Evolutionary conservation across 2,888 invertebrate genomes (phyloP).

Genomic region (Lasioglossum figueresi): DNA sequence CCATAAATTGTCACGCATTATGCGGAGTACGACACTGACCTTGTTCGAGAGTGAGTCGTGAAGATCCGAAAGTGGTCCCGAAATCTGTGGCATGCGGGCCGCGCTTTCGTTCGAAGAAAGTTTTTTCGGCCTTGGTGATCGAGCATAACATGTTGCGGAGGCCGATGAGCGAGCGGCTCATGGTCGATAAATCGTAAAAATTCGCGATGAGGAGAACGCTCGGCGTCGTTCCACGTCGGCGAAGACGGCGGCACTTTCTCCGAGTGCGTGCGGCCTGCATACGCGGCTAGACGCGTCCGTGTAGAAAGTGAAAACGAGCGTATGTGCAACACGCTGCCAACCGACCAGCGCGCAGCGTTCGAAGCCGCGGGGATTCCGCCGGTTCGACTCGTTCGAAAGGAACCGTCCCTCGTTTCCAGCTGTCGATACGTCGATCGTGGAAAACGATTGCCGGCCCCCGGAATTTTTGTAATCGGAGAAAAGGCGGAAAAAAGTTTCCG

Average conservation of each 20-base stretch:
- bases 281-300: slow-evolving; percentile 64
- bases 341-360: background rate
- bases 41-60: background rate
- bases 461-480: slow-evolving; percentile 3
- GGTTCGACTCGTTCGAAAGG: background rate
- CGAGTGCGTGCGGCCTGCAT: slow-evolving; percentile 65
- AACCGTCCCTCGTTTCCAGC: background rate
- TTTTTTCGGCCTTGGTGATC: background rate
- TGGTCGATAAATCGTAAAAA: slow-evolving; percentile 13
- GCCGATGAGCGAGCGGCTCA: background rate
- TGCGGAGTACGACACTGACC: background rate
- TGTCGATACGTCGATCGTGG: slow-evolving; percentile 2
- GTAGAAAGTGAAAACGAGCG: slow-evolving; percentile 75
- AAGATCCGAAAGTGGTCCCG: background rate
- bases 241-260: slow-evolving; percentile 69
- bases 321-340: background rate
- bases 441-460: background rate
- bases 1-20: too few species aligned
- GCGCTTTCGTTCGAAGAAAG: slow-evolving; percentile 1
- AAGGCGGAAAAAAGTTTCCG: background rate
- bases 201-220: background rate
- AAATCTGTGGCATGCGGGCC: background rate
- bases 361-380: background rate
- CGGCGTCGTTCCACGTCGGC: slow-evolving; percentile 1
- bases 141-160: background rate